Conservation (phyloP, 1,140 invertebrate genomes). For the Wiebesia pumilae region DNA sequence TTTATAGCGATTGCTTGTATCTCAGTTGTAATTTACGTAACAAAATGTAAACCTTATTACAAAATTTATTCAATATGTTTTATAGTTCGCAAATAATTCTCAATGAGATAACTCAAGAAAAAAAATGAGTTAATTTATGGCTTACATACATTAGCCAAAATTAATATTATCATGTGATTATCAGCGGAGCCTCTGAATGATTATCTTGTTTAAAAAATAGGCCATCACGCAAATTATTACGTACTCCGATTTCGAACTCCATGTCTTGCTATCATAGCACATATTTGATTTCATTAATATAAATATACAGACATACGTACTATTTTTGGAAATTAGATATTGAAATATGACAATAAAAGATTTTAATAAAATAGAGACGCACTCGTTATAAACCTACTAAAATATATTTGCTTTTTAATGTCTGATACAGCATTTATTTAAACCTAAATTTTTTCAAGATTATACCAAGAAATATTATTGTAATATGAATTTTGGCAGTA, state of each 20-base stretch:
- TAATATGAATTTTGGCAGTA: too few species aligned
- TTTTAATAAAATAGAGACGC: too few species aligned
- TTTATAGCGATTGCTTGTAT: neutral
- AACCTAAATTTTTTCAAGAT: too few species aligned
- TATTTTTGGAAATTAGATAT: neutral
- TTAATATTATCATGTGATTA: neutral
- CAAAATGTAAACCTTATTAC: neutral
- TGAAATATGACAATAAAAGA: neutral
- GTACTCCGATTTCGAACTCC: neutral
- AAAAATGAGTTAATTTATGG: neutral
- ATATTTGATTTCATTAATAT: neutral
- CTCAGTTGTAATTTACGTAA: neutral
- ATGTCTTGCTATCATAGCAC: neutral
- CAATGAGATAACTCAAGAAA: neutral
- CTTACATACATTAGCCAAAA: neutral
- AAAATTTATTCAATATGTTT: neutral
- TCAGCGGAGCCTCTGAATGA: neutral
- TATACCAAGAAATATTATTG: too few species aligned
- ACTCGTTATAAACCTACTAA: too few species aligned
- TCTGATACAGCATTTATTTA: too few species aligned
- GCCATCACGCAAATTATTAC: neutral
- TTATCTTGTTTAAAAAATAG: neutral
- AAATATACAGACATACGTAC: neutral
- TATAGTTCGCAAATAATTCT: neutral
- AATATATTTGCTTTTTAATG: too few species aligned